phyloP scores from a whole-genome alignment of 2,113 vertebrate genomes.

The Neolamprologus modestus region DNA sequence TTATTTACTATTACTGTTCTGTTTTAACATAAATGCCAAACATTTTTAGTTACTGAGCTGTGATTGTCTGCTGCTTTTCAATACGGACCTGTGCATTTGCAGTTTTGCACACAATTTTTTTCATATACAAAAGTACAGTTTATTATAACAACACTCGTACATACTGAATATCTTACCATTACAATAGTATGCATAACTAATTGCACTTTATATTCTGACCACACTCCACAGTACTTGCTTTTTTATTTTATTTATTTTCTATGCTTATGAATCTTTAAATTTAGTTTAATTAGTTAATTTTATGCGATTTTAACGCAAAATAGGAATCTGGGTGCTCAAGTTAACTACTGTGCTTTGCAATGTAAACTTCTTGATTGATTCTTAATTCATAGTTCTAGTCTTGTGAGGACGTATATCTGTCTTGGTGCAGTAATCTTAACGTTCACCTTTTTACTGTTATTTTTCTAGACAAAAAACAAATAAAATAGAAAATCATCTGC shows the following conservation, averaged over 20 bases:
- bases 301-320: rapidly evolving
- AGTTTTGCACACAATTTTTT: neutral
- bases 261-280: neutral
- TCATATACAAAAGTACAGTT: neutral
- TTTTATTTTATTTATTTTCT: neutral
- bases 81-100: neutral
- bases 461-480: neutral
- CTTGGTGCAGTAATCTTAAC: neutral
- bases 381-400: neutral
- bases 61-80: neutral
- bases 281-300: neutral
- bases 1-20: neutral
- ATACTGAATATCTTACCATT: neutral
- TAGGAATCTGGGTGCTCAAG: neutral
- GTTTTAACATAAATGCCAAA: neutral
- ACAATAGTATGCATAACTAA: neutral
- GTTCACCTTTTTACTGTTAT: neutral
- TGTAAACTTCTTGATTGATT: neutral
- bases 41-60: rapidly evolving
- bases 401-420: neutral
- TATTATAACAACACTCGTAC: neutral
- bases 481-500: rapidly evolving
- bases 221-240: neutral
- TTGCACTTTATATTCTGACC: neutral
- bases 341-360: neutral